Evolutionary conservation across 2,888 invertebrate species (phyloP).

Genomic region (Synanthedon vespiformis): DNA sequence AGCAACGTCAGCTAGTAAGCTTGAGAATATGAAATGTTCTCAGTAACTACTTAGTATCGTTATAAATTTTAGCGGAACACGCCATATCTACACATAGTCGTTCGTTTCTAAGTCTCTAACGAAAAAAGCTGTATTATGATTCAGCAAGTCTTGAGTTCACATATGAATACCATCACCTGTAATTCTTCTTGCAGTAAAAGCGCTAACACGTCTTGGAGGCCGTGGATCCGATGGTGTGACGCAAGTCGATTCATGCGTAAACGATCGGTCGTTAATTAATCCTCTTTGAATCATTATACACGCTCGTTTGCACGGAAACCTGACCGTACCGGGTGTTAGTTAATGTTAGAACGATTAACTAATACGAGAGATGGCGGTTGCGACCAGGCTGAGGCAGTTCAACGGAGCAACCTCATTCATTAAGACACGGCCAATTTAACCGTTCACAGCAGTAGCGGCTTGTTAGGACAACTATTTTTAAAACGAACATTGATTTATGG

Average conservation of each 20-base stretch:
- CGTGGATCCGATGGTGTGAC: constrained; percentile 4
- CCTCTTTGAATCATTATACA: constrained; percentile 12
- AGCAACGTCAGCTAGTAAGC: too few species aligned
- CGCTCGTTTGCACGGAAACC: constrained; percentile 11
- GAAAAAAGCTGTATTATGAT: too few species aligned
- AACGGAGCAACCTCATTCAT: background rate
- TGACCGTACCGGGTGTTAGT: constrained; percentile 6
- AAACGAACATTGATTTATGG: too few species aligned
- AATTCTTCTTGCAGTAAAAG: background rate
- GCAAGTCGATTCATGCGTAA: constrained; percentile 6
- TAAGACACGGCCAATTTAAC: background rate
- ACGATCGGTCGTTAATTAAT: constrained; percentile 8
- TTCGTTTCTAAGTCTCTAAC: too few species aligned
- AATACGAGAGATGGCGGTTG: background rate
- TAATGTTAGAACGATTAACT: constrained; percentile 4
- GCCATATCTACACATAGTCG: too few species aligned
- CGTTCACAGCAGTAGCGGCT: too few species aligned
- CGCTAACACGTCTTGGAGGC: background rate
- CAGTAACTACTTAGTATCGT: too few species aligned
- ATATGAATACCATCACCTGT: too few species aligned
- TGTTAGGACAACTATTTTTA: too few species aligned
- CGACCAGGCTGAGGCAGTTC: background rate
- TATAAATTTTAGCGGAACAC: too few species aligned
- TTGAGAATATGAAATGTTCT: too few species aligned
- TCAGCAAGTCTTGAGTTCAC: too few species aligned